Conservation (phyloP, 2,888 invertebrate genomes). For the Lithosia quadra region DNA sequence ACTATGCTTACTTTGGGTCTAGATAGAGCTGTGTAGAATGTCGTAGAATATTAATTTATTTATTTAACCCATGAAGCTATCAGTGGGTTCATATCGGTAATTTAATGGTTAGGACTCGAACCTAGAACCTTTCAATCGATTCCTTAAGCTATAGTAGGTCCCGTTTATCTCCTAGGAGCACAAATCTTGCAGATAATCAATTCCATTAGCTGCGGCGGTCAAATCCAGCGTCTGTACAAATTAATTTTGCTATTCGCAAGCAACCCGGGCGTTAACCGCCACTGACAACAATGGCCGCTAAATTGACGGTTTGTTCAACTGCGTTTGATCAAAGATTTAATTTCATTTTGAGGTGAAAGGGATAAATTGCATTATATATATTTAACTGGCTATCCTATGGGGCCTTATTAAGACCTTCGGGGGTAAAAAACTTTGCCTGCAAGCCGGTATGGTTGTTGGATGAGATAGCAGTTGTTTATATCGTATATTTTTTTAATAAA, state of each 20-base stretch:
- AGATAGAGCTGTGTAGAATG: too few relatives aligned
- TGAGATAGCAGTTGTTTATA: too few relatives aligned
- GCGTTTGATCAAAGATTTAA: slow-evolving; percentile 8
- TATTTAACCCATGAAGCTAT: too few relatives aligned
- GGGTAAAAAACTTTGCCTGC: too few relatives aligned
- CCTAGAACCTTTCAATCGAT: too few relatives aligned
- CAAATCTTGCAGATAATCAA: slow-evolving; percentile 7
- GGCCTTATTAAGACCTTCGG: too few relatives aligned
- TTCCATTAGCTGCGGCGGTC: slow-evolving; percentile 28
- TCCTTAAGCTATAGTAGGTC: background rate
- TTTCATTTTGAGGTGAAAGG: slow-evolving; percentile 13
- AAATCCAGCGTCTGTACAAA: slow-evolving; percentile 36
- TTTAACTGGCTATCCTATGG: background rate
- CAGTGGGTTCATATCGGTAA: too few relatives aligned
- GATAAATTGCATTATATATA: background rate
- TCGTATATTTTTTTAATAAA: too few relatives aligned
- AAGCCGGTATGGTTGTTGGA: too few relatives aligned
- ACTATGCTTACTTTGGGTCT: too few relatives aligned
- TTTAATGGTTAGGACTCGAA: too few relatives aligned
- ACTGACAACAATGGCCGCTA: slow-evolving; percentile 14
- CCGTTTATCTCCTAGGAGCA: background rate
- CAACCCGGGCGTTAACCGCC: slow-evolving; percentile 4
- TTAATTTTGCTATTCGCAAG: slow-evolving; percentile 41
- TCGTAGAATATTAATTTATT: too few relatives aligned
- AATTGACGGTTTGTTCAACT: slow-evolving; percentile 13